Evolutionary conservation across 2,888 invertebrate genomes (phyloP).

Genomic region (Aricia artaxerxes): DNA sequence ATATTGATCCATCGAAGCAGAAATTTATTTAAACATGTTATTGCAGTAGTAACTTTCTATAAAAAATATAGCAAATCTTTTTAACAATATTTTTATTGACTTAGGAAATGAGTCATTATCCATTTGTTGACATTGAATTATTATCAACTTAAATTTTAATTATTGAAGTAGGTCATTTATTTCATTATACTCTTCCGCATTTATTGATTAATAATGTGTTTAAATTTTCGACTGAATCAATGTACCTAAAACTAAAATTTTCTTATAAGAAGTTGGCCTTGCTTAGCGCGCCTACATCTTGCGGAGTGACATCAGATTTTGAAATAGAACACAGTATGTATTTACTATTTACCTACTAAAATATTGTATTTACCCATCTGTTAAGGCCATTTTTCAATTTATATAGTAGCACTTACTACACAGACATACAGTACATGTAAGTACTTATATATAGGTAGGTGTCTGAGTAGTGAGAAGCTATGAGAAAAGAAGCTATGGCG

Average conservation of each 20-base stretch:
- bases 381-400: background rate
- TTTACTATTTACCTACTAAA: constrained; percentile 35
- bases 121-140: constrained; percentile 61
- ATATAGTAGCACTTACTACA: background rate
- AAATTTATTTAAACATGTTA: constrained; percentile 62
- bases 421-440: too few species aligned
- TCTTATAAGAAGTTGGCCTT: constrained; percentile 53
- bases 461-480: too few species aligned
- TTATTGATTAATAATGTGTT: background rate
- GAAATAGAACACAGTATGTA: constrained; percentile 67
- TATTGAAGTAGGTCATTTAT: background rate
- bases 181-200: background rate
- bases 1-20: constrained; percentile 73
- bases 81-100: background rate
- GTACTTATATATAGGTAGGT: too few species aligned
- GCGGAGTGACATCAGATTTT: constrained; percentile 70
- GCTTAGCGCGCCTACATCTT: constrained; percentile 60
- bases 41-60: background rate
- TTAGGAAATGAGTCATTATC: constrained; percentile 39
- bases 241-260: background rate
- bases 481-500: too few species aligned
- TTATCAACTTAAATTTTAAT: background rate
- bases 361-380: constrained; percentile 1
- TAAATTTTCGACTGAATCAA: background rate
- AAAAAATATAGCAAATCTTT: background rate